Evolutionary conservation across 2,888 invertebrate genomes (phyloP), one percentile per base, ranked within the genome.

Genomic region (Drosophila recens): DNA sequence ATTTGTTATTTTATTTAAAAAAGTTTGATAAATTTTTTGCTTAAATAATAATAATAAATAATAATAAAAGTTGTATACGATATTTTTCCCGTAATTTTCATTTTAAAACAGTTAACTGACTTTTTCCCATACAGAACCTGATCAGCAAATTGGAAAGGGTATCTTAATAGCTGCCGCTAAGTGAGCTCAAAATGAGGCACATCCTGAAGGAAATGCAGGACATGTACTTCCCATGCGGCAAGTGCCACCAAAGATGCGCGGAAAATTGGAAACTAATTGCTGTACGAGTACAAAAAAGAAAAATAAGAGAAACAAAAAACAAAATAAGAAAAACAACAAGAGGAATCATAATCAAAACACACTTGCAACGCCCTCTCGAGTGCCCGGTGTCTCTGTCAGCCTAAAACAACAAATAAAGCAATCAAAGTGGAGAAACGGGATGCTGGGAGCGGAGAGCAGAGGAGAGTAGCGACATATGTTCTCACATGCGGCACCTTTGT

Each of bases 341-440:
- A 85, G 65, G 69, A 72, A 67, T 58, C 64, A 72, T 70, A 84
- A 89, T 86, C 85, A 82, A 84, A 89, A 89, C 84, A 87, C 80
- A 87, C 88, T 89, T 89, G 87, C 79, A 77, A 79, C 82, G 78
- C 88, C 81, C 79, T 67, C 66, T 68, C 66, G 72, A 83, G 74
- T 73, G 72, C 38, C 57, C 72, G 63, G 70, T 78, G 77, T 30
- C 30, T 30, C 30, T 30, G 30, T 80, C 77, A 79, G 81, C 80
- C 80, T 89, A 89, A 90, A 83, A 87, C 77, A 90, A 90, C 90
- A 90, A 90, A 90, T 90, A 90, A 90, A 90, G 90, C 79, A 87
- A 90, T 90, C 89, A 90, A 82, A 83, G 64, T 54, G 56, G 49
- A 46, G 62, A 63, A 27, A 23, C 11, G 56, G 52, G 34, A 48